These are phyloP conservation scores for Pavo muticus DNA, from an alignment of 2,113 vertebrate genomes.

Conservation along the genomic window DNA sequence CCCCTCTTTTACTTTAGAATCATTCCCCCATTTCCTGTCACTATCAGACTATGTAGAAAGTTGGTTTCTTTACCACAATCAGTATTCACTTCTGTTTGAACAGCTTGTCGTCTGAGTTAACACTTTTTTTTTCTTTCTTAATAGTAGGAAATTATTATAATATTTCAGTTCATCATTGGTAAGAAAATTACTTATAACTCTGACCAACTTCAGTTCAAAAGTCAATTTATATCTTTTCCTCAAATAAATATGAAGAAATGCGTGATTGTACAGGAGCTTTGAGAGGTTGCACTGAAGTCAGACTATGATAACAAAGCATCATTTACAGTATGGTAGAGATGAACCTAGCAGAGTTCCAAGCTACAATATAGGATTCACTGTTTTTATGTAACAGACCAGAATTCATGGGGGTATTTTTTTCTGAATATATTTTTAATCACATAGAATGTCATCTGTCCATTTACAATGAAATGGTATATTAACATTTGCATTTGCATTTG, in stretches of 20 bases:
- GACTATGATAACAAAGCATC: not conserved
- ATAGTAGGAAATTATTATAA: not conserved
- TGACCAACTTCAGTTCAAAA: not conserved
- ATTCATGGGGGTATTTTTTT: not conserved
- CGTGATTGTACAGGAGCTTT: not conserved
- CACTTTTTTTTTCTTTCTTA: not conserved
- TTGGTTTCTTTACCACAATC: not conserved
- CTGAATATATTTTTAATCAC: not conserved
- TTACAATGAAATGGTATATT: not conserved
- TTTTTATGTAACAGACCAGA: not conserved
- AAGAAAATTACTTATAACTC: not conserved
- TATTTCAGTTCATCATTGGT: not conserved
- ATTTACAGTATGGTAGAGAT: not conserved
- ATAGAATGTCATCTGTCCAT: not conserved
- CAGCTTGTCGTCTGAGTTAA: not conserved
- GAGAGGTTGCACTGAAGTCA: not conserved
- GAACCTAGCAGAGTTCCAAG: not conserved
- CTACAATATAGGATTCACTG: not conserved
- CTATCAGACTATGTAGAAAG: too few relatives aligned
- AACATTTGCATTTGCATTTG: not conserved
- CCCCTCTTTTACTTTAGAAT: too few relatives aligned
- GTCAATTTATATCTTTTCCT: not conserved
- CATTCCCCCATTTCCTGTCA: too few relatives aligned
- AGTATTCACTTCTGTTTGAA: not conserved
- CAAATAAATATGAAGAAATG: conserved; percentile 2